Base-by-base conservation (phyloP, 30 jellyfish, hydroid and myxozoan genomes). In the Pelagia noctiluca region DNA sequence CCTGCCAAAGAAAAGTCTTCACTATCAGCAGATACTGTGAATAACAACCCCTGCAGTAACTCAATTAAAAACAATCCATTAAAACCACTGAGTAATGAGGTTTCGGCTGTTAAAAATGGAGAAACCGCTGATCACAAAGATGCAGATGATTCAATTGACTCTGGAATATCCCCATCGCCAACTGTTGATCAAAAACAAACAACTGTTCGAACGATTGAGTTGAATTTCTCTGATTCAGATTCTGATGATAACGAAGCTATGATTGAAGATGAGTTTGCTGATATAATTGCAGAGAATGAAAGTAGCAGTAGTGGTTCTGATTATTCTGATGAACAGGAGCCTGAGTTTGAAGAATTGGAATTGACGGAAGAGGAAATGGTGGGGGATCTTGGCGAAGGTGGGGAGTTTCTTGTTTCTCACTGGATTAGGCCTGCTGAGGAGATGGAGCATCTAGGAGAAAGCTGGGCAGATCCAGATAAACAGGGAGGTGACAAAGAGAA, bases 191-290 rank as follows among this genome's bases (percentile, higher is more conserved):
- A 30, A 3, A 70, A 49, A 26, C 64, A 38, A 19, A 22, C 35
- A 32, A 28, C 2, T 3, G 84, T 65, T 60, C 28, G 76, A 24
- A 81, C 84, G 1, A 49, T 81, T 26, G 77, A 65, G 31, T 30
- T 81, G 30, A 75, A 81, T 18, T 81, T 62, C 26, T 81, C 91
- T 4, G 91, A 81, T 35, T 81, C 91, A 25, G 91, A 81, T 81
- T 81, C 91, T 1, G 91, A 81, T 26, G 91, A 81, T 50, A 57
- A 83, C 54, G 91, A 81, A 54, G 34, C 34, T 76, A 81, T 81
- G 91, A 60, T 81, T 1, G 91, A 81, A 52, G 91, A 81, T 52
- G 77, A 65, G 70, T 81, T 81, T 81, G 91, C 75, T 23, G 91
- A 81, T 67, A 49, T 50, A 49, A 48, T 73, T n/a, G 73, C 36